These are phyloP conservation scores for Corbicula japonica DNA, from an alignment of 2,888 invertebrate species.

Conservation along the genomic window DNA sequence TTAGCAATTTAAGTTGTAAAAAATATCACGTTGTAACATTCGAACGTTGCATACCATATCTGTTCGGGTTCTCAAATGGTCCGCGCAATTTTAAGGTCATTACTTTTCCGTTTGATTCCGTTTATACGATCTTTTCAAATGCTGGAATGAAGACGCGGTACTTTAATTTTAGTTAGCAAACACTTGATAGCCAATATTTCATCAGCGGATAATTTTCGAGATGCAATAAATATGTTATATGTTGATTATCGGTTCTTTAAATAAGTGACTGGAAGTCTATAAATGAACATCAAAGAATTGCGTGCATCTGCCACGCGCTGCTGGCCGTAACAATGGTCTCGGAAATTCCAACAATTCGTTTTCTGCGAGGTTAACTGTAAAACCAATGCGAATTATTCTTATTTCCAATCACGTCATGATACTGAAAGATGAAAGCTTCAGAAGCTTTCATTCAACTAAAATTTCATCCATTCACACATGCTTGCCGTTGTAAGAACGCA, in stretches of 20 bases:
- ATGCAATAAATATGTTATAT: conserved; percentile 22
- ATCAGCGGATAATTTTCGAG: background rate
- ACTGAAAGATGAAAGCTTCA: too few species aligned
- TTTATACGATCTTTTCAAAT: conserved; percentile 2
- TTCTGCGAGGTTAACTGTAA: too few species aligned
- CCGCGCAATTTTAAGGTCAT: background rate
- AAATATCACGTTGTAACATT: too few species aligned
- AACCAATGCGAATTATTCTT: too few species aligned
- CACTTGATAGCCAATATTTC: conserved; percentile 11
- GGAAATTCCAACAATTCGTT: too few species aligned
- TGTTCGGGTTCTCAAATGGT: conserved; percentile 6
- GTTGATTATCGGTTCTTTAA: conserved; percentile 7
- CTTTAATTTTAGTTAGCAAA: conserved; percentile 6
- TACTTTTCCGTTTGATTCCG: conserved; percentile 1
- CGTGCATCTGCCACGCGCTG: conserved; percentile 12
- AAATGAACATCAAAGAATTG: conserved; percentile 23
- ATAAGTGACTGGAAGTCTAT: conserved; percentile 13
- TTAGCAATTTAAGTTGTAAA: too few species aligned
- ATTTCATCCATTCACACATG: too few species aligned
- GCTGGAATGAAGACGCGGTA: background rate
- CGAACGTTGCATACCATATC: too few species aligned
- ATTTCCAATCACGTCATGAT: too few species aligned
- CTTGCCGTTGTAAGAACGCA: too few species aligned
- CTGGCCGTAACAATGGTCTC: too few species aligned
- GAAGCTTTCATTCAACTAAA: too few species aligned